Conservation (phyloP, 2,888 invertebrate species). For the Stenodema calcarata region DNA sequence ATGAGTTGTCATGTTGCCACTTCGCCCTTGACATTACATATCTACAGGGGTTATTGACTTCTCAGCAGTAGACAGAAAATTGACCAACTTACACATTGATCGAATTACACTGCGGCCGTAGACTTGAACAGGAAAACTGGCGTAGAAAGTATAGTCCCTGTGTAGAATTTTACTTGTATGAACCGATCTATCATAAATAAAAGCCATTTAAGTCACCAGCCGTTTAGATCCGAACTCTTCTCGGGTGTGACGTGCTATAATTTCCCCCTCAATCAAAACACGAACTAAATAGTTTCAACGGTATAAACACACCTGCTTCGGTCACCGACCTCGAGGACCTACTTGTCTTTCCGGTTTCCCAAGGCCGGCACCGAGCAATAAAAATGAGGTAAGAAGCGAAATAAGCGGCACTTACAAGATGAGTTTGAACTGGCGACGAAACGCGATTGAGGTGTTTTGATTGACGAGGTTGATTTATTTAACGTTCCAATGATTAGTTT, state of each 20-base stretch:
- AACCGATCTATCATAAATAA: background rate
- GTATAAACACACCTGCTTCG: conserved; percentile 9
- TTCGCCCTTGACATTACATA: too few relatives aligned
- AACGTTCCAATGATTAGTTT: background rate
- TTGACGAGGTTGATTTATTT: background rate
- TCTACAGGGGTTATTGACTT: too few relatives aligned
- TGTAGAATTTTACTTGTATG: too few relatives aligned
- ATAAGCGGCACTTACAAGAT: background rate
- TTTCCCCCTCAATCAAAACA: conserved; percentile 18
- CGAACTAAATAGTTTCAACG: background rate
- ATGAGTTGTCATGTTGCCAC: too few relatives aligned
- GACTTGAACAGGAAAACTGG: too few relatives aligned
- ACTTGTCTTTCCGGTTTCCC: conserved; percentile 29
- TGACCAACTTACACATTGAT: too few relatives aligned
- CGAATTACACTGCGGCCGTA: too few relatives aligned
- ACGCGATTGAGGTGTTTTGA: background rate
- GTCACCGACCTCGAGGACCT: background rate
- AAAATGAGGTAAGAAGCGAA: background rate
- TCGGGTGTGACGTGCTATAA: background rate
- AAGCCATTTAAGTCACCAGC: background rate
- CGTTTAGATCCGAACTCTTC: background rate
- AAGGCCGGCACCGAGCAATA: conserved; percentile 11
- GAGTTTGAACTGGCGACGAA: background rate
- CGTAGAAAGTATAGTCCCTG: too few relatives aligned
- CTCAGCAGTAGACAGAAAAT: too few relatives aligned